Evolutionary conservation across 2,797 vertebrate genomes (phyloP), one percentile per base, ranked within the genome.

Genomic region (Rhynchotus rufescens): DNA sequence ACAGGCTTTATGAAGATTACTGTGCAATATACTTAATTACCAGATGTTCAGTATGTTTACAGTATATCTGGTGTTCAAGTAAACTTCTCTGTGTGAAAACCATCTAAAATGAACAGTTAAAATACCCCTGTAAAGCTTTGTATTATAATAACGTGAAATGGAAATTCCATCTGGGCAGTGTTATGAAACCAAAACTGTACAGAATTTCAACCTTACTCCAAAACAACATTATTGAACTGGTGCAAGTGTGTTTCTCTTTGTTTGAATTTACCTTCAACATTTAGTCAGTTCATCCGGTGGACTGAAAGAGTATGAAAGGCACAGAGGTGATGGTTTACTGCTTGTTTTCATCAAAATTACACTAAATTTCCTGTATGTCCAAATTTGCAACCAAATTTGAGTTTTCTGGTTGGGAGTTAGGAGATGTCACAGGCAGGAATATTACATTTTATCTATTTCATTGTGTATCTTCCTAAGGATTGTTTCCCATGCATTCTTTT

Each of bases 1-100:
- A 96, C 17, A 78, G 68, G 92, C 49, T 91, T 95, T 92, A 84
- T 89, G 75, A 93, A 96, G 95, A 95, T 94, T 95, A 95, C 78
- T 89, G 60, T 83, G 84, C 92, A 95, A 90, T 94, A 90, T 45
- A 79, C 79, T 96, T 94, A 94, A 95, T 96, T 95, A 96, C 93
- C 95, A 96, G 87, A 96, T 94, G 92, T 94, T 94, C 82, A 16
- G 52, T 79, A 25, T 96, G 91, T 96, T 96, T 95, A 94, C 80
- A 92, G 84, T 75, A 52, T 92, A 92, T 92, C 77, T 95, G 77
- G 80, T 92, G 75, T 88, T 94, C 68, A 66, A 94, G 94, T 96
- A 95, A 96, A 96, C 86, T 91, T 88, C 56, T 89, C 89, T n/a
- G 89, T 89, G 93, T 93, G 94, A 96, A 96, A 96, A 94, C 91